Evolutionary conservation across 2,888 invertebrate genomes (phyloP), one percentile per base, ranked within the genome.

Genomic region (Synanthedon formicaeformis): DNA sequence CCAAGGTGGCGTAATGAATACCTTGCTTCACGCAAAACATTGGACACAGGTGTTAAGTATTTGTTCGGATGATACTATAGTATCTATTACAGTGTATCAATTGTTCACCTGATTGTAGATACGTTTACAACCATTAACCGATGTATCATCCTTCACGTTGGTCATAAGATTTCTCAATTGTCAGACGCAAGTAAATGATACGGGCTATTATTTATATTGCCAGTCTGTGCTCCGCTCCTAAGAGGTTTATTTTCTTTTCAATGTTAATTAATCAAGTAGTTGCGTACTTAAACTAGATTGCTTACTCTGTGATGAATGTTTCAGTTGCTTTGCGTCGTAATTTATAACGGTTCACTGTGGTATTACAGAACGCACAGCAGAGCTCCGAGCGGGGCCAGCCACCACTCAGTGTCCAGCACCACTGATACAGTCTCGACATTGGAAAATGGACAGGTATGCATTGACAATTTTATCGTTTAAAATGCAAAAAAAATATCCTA

Each of bases 381-480:
- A 60, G 87, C 87, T 50, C 75, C 88, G 48, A 88, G 88, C 58
- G 88, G 85, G 45, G 87, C 87, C 56, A 88, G 88, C 59, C 88
- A 88, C 65, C 88, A 86, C 64, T 88, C 88, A 51, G 70, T 88
- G 57, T 84, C 87, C 51, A 84, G 83, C 58, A 85, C 78, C 18
- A 77, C 83, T 50, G 84, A 86, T 57, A 85, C 87, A 34, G 73
- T 86, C 58, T 86, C 87, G 53, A 86, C 86, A 13, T 61, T 88
- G 61, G 88, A 88, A 73, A 88, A 88, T 72, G 88, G 88, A 77
- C 88, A 88, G 81, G 88, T 88, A 73, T 54, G 54, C 53, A 54
- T 27, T 48, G 13, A 23, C 4, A 23, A 5, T 5, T 23, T 23
- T 11, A 4, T 12, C 13, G 16, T 54, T 51, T 52, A 11, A 45